Base-by-base conservation (phyloP, 2,888 invertebrate species). In the Stenurella melanura region DNA sequence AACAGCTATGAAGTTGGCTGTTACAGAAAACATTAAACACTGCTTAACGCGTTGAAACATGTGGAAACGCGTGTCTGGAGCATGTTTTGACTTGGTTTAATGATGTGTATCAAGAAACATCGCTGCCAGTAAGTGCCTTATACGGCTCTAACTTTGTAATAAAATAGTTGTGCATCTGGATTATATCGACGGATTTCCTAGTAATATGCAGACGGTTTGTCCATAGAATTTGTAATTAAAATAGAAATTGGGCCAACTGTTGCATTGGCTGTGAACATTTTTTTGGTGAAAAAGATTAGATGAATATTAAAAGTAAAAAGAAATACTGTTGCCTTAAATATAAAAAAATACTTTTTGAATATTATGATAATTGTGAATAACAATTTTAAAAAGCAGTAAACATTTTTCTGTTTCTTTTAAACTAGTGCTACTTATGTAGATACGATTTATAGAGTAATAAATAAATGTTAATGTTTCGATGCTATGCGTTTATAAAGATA, bases 1-100 rank as follows among this genome's bases (percentile, higher is more conserved):
- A 72, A 72, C 68, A 66, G 75, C 73, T 73, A 74, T 63, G 70
- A 58, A 50, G 73, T 73, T 50, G 72, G 60, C 63, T 57, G 72
- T 74, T 70, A 64, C 9, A 18, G 74, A 67, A 71, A 75, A 67
- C 63, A 63, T 74, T 76, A 63, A 74, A 74, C 69, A 74, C 26
- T 42, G 38, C 70, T 74, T 15, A 76, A 61, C 73, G 50, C 34
- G 66, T 58, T 21, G 34, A 38, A 76, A 76, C 76, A 77, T 73
- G 71, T 74, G 56, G 73, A 61, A 21, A 30, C 71, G 61, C 67
- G 38, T 50, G 70, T 70, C 70, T 70, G n/a, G 58, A 70, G 60
- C 70, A 58, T 60, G 70, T 60, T 70, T 60, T 42, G 70, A 42
- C 70, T 60, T 50, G 70, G 21, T 70, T 70, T 70, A 70, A 70